Base-by-base conservation (phyloP, 2,797 vertebrate genomes). In the Geotrypetes seraphini region DNA sequence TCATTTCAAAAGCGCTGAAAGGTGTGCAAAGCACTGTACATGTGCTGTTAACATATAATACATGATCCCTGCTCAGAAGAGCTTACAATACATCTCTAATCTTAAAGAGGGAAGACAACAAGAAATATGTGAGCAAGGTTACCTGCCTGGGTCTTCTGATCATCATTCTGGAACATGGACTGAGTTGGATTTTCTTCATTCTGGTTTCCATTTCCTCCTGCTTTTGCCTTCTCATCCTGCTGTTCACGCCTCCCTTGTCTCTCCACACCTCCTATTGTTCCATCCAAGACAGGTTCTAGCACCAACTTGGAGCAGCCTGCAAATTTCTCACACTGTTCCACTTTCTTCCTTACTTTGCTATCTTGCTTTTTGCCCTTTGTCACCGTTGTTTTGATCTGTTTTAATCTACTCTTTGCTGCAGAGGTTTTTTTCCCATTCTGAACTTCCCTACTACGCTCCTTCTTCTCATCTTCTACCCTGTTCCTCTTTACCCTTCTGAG, bases 401-500 rank as follows among this genome's bases (percentile, higher is more conserved):
- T 70, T 8, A 35, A 5, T 28, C 30, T 64, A 40, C 33, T 45
- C 40, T 16, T 55, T 29, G 39, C 12, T 39, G 60, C 41, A 25
- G 36, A 26, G 28, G 19, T 32, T 3, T 32, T 22, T 20, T 61
- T 25, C 18, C 25, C 40, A 6, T 38, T 73, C 36, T 27, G 61
- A 47, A 29, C 17, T 5, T 26, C 68, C 36, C 42, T 72, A 1
- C 30, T 33, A 26, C 41, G 19, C 4, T 43, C 53, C 20, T n/a
- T n/a, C n/a, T n/a, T n/a, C n/a, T 14, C 25, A 22, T 43, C 44
- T 25, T 30, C 55, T 39, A 49, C 9, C 3, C 46, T 61, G 45
- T 54, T 65, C 55, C 80, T 91, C 62, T 79, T 89, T 1, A 79
- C 79, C 42, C 87, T 63, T 42, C 81, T 86, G 21, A 92, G 71